Evolutionary conservation across 2,888 invertebrate species (phyloP), one percentile per base, ranked within the genome.

Genomic region (Pandemis heparana): DNA sequence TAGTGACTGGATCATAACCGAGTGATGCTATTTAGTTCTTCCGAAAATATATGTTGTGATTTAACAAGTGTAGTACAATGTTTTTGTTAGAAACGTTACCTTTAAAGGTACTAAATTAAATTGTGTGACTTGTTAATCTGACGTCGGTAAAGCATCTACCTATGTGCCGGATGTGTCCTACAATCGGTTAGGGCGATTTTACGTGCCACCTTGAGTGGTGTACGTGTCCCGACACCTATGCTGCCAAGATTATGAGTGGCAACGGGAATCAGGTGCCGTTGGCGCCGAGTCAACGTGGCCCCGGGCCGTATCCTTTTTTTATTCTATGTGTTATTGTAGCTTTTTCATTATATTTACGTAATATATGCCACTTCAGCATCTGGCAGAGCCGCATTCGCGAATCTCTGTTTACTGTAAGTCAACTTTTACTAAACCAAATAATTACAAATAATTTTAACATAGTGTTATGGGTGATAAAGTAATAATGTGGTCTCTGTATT

Each of bases 201-300:
- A 91, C 94, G 95, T 95, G 95, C 95, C 95, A 95, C 95, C 95
- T 95, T 94, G 95, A 95, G 95, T 91, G 92, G 94, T 95, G 92
- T 95, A 95, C 94, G 93, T 94, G 92, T 94, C 91, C 89, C 87
- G 90, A 95, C 88, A 95, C 95, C 95, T 95, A 94, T 95, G 95
- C 95, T 93, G 93, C 92, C 91, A 91, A 95, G 90, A 92, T 87
- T 90, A 96, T 96, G 96, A 96, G 95, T 92, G 95, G 95, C 90
- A 96, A 96, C 93, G 95, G 95, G 91, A 96, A 96, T 91, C 95
- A 95, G 94, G 94, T 95, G 95, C 95, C 95, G 89, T 89, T 95
- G 89, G 95, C 95, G 89, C 95, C 95, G 87, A 94, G 89, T 94
- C 95, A 92, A 87, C 95, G 94, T 89, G 95, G 91, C 82, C 94